Base-by-base conservation (phyloP, 2,888 invertebrate genomes). In the Shargacucullia verbasci region DNA sequence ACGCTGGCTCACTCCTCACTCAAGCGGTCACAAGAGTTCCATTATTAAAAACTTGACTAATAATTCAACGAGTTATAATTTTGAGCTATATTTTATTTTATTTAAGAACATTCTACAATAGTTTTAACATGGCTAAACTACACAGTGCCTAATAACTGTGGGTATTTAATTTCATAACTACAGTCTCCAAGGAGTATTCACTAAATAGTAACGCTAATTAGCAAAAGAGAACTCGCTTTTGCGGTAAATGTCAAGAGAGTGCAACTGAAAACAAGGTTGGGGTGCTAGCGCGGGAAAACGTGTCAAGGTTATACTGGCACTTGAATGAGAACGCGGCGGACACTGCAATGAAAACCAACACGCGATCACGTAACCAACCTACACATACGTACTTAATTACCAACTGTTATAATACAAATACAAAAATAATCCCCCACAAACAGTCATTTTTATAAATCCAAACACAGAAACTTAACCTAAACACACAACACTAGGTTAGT, bases 301-400 rank as follows among this genome's bases (percentile, higher is more conserved):
- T 92, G 93, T 92, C 93, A 94, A 94, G 93, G 93, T 91, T 90
- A 88, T 81, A 73, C 86, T 83, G 80, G 79, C 86, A 86, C 85
- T 81, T 85, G 83, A 85, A 86, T 82, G 83, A 80, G 79, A 85
- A 81, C 85, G 85, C 86, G 82, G 73, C 81, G 79, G 82, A 81
- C 85, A 85, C 88, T 84, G 87, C 87, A 85, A 87, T 82, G 78
- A 80, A 84, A 78, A 80, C 76, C 80, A 70, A 72, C 64, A 78
- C 76, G 66, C 65, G 65, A 73, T 72, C 72, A 76, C 76, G 76
- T 75, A 74, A 71, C 71, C 70, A 64, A 80, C 74, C 78, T 73
- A 78, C 71, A 79, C 71, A 61, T 62, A 74, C 64, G 56, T 33
- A 49, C 67, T 74, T 69, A 57, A 54, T 47, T 48, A 44, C 57